These are phyloP conservation scores for Pollicipes pollicipes DNA, from an alignment of 1,140 invertebrate genomes.

Conservation along the genomic window DNA sequence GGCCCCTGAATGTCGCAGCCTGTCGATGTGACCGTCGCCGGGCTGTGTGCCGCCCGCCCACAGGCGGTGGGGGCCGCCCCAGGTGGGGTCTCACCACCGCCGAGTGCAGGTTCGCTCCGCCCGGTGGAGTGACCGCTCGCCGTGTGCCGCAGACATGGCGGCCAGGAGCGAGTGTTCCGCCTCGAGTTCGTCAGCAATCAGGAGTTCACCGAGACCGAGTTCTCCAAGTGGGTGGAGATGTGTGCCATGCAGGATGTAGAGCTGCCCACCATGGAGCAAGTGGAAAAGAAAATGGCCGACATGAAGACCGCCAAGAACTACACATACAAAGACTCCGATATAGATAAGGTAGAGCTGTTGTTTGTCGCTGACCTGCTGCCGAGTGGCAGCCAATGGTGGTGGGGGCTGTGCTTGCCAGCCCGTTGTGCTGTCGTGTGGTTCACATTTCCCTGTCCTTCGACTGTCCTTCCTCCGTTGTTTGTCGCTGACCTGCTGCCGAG, in stretches of 20 bases:
- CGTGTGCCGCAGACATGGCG: slow-evolving; percentile 71
- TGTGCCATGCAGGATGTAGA: slow-evolving; percentile 53
- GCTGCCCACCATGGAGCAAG: slow-evolving; percentile 63
- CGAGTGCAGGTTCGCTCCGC: too few species aligned
- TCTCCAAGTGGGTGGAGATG: slow-evolving; percentile 76
- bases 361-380: neutral
- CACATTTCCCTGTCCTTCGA: too few species aligned
- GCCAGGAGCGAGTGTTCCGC: slow-evolving; percentile 77
- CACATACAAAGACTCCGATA: slow-evolving; percentile 68
- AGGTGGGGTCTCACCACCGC: too few species aligned
- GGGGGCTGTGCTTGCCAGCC: neutral
- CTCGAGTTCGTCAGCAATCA: slow-evolving; percentile 96
- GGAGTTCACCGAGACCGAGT: slow-evolving; percentile 84
- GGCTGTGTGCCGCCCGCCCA: too few species aligned
- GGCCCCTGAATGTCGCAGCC: too few species aligned
- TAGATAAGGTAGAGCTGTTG: slow-evolving; percentile 39
- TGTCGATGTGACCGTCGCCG: too few species aligned
- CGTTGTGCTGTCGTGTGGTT: neutral
- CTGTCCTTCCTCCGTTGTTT: too few species aligned
- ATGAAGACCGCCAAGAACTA: slow-evolving; percentile 67
- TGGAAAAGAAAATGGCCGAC: slow-evolving; percentile 70
- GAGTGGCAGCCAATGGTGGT: neutral
- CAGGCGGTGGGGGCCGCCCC: too few species aligned
- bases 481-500: neutral
- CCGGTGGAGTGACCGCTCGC: too few species aligned